Evolutionary conservation across 2,888 invertebrate genomes (phyloP).

Genomic region (Zelleria hepariella): DNA sequence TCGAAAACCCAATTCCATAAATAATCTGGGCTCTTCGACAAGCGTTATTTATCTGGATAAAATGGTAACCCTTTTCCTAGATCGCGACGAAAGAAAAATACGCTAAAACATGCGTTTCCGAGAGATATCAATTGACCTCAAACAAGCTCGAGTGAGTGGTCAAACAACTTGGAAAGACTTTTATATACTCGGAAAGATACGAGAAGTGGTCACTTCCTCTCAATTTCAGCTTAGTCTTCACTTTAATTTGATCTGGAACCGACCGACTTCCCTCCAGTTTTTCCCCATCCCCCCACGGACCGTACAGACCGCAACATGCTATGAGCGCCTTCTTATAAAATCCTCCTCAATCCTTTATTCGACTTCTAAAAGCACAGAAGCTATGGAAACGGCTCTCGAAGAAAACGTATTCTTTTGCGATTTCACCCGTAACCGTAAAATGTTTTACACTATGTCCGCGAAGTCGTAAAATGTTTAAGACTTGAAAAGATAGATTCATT

Average conservation of each 20-base stretch:
- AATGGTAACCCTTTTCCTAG: not conserved
- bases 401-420: not conserved
- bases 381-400: conserved; percentile 18
- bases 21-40: too few relatives aligned
- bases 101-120: not conserved
- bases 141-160: not conserved
- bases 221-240: conserved; percentile 43
- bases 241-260: conserved; percentile 46
- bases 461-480: not conserved
- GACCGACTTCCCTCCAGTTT: conserved; percentile 11
- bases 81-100: not conserved
- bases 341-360: conserved; percentile 35
- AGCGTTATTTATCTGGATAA: too few relatives aligned
- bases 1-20: too few relatives aligned
- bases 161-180: not conserved
- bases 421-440: not conserved
- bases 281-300: not conserved
- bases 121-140: not conserved
- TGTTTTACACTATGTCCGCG: not conserved
- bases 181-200: not conserved
- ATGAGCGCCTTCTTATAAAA: conserved; percentile 43
- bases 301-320: conserved; percentile 37
- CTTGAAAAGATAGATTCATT: not conserved
- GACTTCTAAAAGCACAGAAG: conserved; percentile 13
- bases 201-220: conserved; percentile 26